A percentile compares a stretch with the other conserved stretches of the same genome.
Conservation (phyloP, 2,888 invertebrate species). For the Drosophila dives region DNA sequence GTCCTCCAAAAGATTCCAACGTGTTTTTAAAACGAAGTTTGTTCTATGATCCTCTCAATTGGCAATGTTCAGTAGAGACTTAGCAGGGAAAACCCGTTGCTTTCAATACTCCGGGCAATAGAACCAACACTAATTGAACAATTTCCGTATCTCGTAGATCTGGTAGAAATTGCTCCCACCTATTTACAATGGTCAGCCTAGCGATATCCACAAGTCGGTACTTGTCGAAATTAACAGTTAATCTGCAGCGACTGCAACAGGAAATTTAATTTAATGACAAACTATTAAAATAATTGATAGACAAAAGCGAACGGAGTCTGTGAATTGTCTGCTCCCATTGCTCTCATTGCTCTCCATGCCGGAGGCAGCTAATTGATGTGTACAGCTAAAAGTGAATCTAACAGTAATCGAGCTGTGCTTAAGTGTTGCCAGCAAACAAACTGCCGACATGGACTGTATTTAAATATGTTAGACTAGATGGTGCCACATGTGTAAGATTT, state of each 20-base stretch:
- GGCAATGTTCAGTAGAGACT: background rate
- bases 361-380: slow-evolving; percentile 3
- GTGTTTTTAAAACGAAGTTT: background rate
- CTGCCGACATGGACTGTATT: no score
- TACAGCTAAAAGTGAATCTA: slow-evolving; percentile 22
- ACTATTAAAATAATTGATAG: slow-evolving; percentile 66
- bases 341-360: background rate
- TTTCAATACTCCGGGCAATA: background rate
- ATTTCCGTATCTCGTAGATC: background rate
- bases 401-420: slow-evolving; percentile 15
- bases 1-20: background rate
- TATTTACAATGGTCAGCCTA: background rate
- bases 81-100: background rate
- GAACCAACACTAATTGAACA: background rate
- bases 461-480: background rate
- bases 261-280: slow-evolving; percentile 31
- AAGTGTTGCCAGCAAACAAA: background rate
- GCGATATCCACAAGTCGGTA: background rate
- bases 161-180: background rate
- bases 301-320: slow-evolving; percentile 4
- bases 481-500: background rate
- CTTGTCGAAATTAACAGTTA: slow-evolving; percentile 46
- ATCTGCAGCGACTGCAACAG: slow-evolving; percentile 52
- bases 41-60: background rate
- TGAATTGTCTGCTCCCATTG: slow-evolving; percentile 2